Conservation (phyloP, 2,113 vertebrate species). For the Scopus umbretta region DNA sequence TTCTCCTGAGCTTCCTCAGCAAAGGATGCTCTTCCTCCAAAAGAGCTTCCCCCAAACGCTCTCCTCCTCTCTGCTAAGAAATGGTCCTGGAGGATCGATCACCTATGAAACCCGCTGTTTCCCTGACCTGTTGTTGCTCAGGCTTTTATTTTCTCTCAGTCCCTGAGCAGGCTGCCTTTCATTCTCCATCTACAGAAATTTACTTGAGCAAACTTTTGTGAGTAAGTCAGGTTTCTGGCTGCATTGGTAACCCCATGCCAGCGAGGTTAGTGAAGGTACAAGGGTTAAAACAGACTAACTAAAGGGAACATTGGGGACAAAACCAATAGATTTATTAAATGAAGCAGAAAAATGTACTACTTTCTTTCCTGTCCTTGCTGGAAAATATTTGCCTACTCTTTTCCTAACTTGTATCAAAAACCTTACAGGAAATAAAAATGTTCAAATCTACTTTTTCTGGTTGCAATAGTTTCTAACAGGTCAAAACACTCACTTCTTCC, state of each 20-base stretch:
- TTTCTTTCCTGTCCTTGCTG: not conserved
- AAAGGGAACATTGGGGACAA: not conserved
- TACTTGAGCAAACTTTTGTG: not conserved
- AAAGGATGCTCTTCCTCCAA: not conserved
- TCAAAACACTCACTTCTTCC: not conserved
- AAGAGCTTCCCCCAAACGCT: not conserved
- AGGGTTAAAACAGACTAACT: not conserved
- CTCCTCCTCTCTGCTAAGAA: not conserved
- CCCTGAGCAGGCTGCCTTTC: not conserved
- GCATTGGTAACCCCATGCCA: not conserved
- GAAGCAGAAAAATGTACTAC: not conserved
- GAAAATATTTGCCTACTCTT: not conserved
- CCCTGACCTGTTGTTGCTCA: not conserved
- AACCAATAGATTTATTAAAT: not conserved
- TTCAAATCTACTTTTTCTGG: not conserved
- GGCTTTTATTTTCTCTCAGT: not conserved
- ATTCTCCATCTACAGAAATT: not conserved
- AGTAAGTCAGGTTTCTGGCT: not conserved
- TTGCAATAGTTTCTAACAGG: not conserved
- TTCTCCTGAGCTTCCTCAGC: not conserved
- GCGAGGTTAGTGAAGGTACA: not conserved
- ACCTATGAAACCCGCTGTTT: not conserved
- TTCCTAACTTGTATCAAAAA: not conserved
- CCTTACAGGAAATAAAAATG: not conserved
- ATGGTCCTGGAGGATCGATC: not conserved